Base-by-base conservation (phyloP, 2,888 invertebrate genomes). In the Orthosia gracilis region DNA sequence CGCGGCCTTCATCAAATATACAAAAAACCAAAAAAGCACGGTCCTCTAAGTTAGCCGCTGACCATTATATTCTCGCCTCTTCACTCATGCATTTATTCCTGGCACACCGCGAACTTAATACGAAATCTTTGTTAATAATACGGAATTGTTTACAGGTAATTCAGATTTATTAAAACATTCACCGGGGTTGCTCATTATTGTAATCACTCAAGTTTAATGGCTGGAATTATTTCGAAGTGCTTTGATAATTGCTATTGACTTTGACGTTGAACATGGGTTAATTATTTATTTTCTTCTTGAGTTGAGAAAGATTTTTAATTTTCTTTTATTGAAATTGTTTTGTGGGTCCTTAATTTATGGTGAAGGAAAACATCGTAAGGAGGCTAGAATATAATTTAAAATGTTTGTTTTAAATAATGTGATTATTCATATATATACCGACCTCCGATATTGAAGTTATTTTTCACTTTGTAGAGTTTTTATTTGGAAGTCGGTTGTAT, bases 161-260 rank as follows among this genome's bases (percentile, higher is more conserved):
- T 72, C 64, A 57, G 40, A 64, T 76, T 75, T 61, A 55, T 62
- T 21, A 13, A 21, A 62, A 31, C 13, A 40, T 63, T 52, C 18
- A 40, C 21, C 62, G 31, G 50, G 58, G 26, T 18, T 26, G 11
- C 77, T 76, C 54, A 54, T 75, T 68, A 76, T 49, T 47, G 61
- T 75, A 59, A 76, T 75, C 61, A 61, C 18, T 11, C 3, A 18
- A 59, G 47, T 52, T 52, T 52, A 69, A 59, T 69, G 21, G 21
- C 18, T 52, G 50, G 12, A 50, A 68, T 74, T 58, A 75, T 21
- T 68, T 21, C 21, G 12, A 61, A 68, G 76, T 55, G 67, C 23
- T n/a, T n/a, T n/a, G n/a, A n/a, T n/a, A n/a, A 17, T 40, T 40
- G 40, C 40, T n/a, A 23, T 59, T 59, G 26, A 40, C 52, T 76